Base-by-base conservation (phyloP, 2,113 vertebrate species). In the Hylia prasina region DNA sequence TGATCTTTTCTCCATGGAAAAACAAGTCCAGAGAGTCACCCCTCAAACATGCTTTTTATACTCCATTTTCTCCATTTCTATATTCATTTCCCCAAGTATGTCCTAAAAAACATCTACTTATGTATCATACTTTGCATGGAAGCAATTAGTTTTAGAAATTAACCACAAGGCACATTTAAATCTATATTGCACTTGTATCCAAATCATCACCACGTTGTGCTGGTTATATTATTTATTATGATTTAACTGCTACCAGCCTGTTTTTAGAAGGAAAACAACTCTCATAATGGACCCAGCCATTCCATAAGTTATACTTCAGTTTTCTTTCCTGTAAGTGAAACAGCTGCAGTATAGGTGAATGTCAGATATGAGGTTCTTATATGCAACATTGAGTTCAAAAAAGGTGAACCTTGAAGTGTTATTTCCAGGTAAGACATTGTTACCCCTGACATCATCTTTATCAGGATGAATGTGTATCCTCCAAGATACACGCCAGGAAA, bases 401-500 rank as follows among this genome's bases (percentile, higher is more conserved):
- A 22, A 12, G 3, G 24, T 5, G 6, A 54, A 73, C 5, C 6
- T 53, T 40, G 18, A 82, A 69, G 17, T n/a, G 10, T 21, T 45
- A 14, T 58, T 87, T 82, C 56, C 39, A 69, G 40, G 76, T 6
- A 69, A 72, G 31, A 18, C 31, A 56, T 17, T 69, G 10, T 75
- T 91, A 78, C 33, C n/a, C 65, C 39, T 81, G 27, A 87, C 47
- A 82, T 58, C 31, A 33, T 11, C 35, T 65, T 61, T 33, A 69
- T 40, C 7, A 3, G 9, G 27, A 15, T 63, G 45, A 61, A 61
- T 0, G 6, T 95, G 5, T 18, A 31, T 25, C 98, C 22, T 98
- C 89, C 64, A 99, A 98, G 4, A 98, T 7, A 48, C 61, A 98
- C 57, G 97, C 97, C 10, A 96, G 97, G 72, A 98, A 98, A 94